These are phyloP conservation scores for Cydia fagiglandana DNA, from an alignment of 1,140 invertebrate species.

Conservation along the genomic window DNA sequence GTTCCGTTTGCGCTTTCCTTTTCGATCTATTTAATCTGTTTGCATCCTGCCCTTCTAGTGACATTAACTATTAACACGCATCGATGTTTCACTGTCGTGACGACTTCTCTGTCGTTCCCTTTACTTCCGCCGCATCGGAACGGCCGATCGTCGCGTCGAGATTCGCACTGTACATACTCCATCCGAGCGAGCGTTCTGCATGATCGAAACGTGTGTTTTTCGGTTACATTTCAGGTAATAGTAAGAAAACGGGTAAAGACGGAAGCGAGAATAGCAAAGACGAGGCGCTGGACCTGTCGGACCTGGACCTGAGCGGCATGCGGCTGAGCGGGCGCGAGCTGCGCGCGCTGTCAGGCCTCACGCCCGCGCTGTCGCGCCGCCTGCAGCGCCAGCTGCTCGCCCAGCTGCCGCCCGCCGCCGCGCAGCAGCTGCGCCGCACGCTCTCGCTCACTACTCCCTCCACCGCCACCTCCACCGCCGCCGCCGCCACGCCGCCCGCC, in stretches of 20 bases:
- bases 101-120: conserved; percentile 25
- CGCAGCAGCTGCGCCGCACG: conserved; percentile 81
- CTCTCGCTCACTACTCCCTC: conserved; percentile 76
- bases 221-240: conserved; percentile 75
- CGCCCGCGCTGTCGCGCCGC: conserved; percentile 82
- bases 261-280: conserved; percentile 49
- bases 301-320: conserved; percentile 44
- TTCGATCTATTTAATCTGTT: conserved; percentile 60
- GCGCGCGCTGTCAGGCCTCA: conserved; percentile 82
- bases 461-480: conserved; percentile 36
- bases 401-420: conserved; percentile 82
- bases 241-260: conserved; percentile 65
- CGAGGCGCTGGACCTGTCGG: conserved; percentile 82
- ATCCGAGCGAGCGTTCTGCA: conserved; percentile 75
- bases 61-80: conserved; percentile 70
- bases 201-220: conserved; percentile 79
- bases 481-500: conserved; percentile 35
- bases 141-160: conserved; percentile 7
- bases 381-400: conserved; percentile 83
- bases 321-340: conserved; percentile 75
- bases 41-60: conserved; percentile 51
- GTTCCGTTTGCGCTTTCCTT: conserved; percentile 64
- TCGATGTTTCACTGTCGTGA: conserved; percentile 46
- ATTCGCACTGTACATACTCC: conserved; percentile 67
- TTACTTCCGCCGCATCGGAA: not conserved